Evolutionary conservation across 2,888 invertebrate genomes (phyloP).

Genomic region (Campoplex nolae): DNA sequence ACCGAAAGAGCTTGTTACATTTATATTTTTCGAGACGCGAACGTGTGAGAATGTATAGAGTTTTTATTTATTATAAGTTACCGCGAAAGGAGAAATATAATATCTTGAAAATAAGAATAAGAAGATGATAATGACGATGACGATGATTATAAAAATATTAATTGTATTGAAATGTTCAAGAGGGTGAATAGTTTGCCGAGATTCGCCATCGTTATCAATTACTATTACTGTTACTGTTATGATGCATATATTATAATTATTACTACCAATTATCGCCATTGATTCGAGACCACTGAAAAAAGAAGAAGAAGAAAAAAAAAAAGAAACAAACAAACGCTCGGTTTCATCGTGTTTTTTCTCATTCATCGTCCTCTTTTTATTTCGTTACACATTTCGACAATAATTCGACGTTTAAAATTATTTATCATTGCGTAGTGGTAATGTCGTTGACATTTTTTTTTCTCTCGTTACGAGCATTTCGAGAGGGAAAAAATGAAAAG

Average conservation of each 20-base stretch:
- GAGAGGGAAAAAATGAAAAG: constrained; percentile 22
- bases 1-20: constrained; percentile 65
- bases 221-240: constrained; percentile 71
- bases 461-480: constrained; percentile 18
- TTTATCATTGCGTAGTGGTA: background rate
- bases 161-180: constrained; percentile 67
- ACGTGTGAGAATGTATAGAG: constrained; percentile 54
- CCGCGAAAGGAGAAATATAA: constrained; percentile 48
- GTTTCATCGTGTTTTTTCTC: constrained; percentile 58
- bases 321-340: constrained; percentile 45
- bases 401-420: background rate
- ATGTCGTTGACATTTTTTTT: background rate
- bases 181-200: constrained; percentile 62
- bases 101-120: constrained; percentile 38
- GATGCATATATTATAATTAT: constrained; percentile 70
- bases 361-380: constrained; percentile 40
- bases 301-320: constrained; percentile 44
- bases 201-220: constrained; percentile 68
- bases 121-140: constrained; percentile 16
- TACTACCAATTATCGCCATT: constrained; percentile 68
- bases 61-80: constrained; percentile 58
- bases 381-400: constrained; percentile 1
- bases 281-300: constrained; percentile 53
- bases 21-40: constrained; percentile 65
- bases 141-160: constrained; percentile 39